Evolutionary conservation across 2,888 invertebrate genomes (phyloP).

Genomic region (Oconnorella tubifera): DNA sequence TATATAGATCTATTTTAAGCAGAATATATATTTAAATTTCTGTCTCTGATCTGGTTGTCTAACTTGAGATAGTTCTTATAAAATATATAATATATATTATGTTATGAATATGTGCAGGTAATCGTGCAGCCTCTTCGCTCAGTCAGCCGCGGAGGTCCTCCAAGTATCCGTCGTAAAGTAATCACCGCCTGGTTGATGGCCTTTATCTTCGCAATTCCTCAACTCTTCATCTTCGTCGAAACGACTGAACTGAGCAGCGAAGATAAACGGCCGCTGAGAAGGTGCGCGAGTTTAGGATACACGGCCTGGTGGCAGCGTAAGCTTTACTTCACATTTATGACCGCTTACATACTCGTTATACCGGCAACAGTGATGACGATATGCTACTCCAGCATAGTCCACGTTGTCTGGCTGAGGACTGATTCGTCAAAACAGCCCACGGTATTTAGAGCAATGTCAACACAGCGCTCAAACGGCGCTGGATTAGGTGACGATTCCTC

Average conservation of each 20-base stretch:
- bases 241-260: constrained; percentile 40
- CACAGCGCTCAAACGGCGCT: not conserved
- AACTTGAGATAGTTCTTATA: too few relatives aligned
- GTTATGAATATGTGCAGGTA: constrained; percentile 10
- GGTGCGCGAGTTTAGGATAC: constrained; percentile 56
- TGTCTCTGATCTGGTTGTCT: too few relatives aligned
- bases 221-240: constrained; percentile 57
- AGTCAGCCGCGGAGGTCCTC: constrained; percentile 32
- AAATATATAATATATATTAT: too few relatives aligned
- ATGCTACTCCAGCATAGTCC: constrained; percentile 56
- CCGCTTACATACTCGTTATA: constrained; percentile 55
- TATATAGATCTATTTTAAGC: too few relatives aligned
- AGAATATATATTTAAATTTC: too few relatives aligned
- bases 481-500: not conserved
- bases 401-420: constrained; percentile 54
- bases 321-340: constrained; percentile 55
- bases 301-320: constrained; percentile 57
- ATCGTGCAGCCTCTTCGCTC: constrained; percentile 56
- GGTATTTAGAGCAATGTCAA: too few relatives aligned
- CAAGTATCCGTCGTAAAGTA: constrained; percentile 40
- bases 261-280: constrained; percentile 46
- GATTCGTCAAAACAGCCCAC: constrained; percentile 6
- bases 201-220: constrained; percentile 54
- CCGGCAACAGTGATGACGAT: constrained; percentile 56
- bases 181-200: constrained; percentile 54